These are phyloP conservation scores for Hiodon tergisus DNA, from an alignment of 2,113 vertebrate species.

Conservation along the genomic window DNA sequence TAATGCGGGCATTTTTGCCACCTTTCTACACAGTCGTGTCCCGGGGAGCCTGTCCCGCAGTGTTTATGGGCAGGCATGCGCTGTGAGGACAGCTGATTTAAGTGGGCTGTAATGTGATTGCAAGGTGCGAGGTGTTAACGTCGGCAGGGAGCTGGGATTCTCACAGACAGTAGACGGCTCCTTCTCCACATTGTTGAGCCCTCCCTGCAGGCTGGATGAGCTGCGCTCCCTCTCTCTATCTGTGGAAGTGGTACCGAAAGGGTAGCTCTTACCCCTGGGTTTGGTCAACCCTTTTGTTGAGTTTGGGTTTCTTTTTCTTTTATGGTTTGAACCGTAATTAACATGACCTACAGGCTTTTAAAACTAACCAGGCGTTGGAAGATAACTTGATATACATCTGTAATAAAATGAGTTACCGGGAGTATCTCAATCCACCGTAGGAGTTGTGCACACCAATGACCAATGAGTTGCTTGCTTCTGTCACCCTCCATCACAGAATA, in stretches of 20 bases:
- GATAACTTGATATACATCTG: too few relatives aligned
- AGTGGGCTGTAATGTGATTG: neutral
- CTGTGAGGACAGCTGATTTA: neutral
- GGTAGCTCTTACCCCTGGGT: constrained; percentile 48
- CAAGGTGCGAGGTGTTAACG: neutral
- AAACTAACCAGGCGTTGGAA: too few relatives aligned
- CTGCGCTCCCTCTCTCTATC: constrained; percentile 45
- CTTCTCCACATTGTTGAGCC: neutral
- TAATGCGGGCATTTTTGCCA: neutral
- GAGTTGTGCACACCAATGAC: too few relatives aligned
- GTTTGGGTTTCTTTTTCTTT: constrained; percentile 29
- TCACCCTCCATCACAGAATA: too few relatives aligned
- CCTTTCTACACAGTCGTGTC: neutral
- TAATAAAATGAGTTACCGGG: too few relatives aligned
- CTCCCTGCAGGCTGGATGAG: constrained; percentile 42
- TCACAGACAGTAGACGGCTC: neutral
- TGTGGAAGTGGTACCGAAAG: constrained; percentile 54
- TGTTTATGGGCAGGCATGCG: too few relatives aligned
- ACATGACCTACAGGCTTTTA: too few relatives aligned
- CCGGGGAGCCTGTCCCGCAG: neutral
- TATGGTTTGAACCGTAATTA: too few relatives aligned
- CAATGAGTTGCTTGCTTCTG: too few relatives aligned
- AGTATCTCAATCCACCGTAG: too few relatives aligned
- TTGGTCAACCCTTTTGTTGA: constrained; percentile 44
- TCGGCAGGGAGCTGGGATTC: neutral